Conservation (phyloP, 1,140 invertebrate species). For the Drosophila malerkotliana region DNA sequence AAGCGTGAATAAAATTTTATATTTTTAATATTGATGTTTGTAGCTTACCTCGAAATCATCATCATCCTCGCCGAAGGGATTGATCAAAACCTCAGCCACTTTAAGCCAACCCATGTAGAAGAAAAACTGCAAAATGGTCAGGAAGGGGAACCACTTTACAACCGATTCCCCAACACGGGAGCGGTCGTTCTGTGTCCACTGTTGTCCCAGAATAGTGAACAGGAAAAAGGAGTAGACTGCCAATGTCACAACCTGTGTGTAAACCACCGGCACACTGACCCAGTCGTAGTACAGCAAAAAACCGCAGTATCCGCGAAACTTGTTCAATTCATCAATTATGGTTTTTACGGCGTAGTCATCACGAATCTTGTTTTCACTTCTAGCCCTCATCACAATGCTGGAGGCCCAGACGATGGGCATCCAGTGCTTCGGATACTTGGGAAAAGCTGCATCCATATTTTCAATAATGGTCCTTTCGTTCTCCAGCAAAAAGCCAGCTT, state of each 20-base stretch:
- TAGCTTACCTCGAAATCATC: constrained; percentile 86
- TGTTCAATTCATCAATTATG: constrained; percentile 94
- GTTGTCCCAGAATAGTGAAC: constrained; percentile 88
- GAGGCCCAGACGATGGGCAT: constrained; percentile 98
- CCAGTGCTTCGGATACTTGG: constrained; percentile 96
- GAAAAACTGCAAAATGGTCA: constrained; percentile 92
- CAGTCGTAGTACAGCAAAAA: constrained; percentile 93
- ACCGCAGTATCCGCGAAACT: constrained; percentile 93
- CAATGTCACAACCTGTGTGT: constrained; percentile 97
- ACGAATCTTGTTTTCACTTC: constrained; percentile 95
- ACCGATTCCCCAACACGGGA: constrained; percentile 83
- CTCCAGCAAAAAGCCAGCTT: constrained; percentile 92
- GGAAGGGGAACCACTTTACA: constrained; percentile 92
- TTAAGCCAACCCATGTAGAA: constrained; percentile 96
- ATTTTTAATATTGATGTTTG: neutral
- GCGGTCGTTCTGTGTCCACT: constrained; percentile 87
- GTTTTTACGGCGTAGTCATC: constrained; percentile 97
- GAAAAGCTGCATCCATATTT: constrained; percentile 91
- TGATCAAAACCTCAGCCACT: constrained; percentile 91
- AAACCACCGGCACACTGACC: constrained; percentile 96
- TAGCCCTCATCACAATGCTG: constrained; percentile 92
- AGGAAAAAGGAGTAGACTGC: constrained; percentile 96
- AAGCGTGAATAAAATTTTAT: neutral
- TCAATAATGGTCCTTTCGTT: constrained; percentile 93
- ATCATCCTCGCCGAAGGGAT: constrained; percentile 95